Conservation (phyloP, 2,113 vertebrate species). For the Hypanus sabinus region DNA sequence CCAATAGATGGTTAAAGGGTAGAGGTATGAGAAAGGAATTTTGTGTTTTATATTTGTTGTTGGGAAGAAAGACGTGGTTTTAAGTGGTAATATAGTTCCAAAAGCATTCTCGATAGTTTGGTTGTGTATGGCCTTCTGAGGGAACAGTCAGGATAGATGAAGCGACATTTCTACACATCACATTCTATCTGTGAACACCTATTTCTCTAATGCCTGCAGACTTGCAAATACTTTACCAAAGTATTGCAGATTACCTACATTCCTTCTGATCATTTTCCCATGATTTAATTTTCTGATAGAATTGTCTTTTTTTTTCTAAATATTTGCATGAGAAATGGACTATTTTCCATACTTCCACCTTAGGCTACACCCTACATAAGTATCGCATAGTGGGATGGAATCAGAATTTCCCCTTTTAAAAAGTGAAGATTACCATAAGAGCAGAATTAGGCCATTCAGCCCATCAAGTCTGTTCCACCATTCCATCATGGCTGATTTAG, state of each 20-base stretch:
- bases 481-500: too few species aligned
- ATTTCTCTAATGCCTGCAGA: not conserved
- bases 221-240: not conserved
- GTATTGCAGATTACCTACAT: not conserved
- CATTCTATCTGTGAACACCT: not conserved
- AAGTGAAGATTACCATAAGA: too few species aligned
- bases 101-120: not conserved
- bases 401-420: not conserved
- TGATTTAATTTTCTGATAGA: not conserved
- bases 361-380: not conserved
- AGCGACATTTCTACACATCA: not conserved
- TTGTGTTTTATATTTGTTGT: not conserved
- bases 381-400: not conserved
- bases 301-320: not conserved
- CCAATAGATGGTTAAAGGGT: not conserved
- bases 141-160: not conserved
- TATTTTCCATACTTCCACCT: not conserved
- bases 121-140: not conserved
- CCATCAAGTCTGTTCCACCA: too few species aligned
- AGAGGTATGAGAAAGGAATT: too few species aligned
- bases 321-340: not conserved
- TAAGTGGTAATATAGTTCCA: not conserved
- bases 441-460: too few species aligned
- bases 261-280: not conserved
- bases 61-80: not conserved